Conservation (phyloP, 2,888 invertebrate genomes). For the Lycia hirtaria region DNA sequence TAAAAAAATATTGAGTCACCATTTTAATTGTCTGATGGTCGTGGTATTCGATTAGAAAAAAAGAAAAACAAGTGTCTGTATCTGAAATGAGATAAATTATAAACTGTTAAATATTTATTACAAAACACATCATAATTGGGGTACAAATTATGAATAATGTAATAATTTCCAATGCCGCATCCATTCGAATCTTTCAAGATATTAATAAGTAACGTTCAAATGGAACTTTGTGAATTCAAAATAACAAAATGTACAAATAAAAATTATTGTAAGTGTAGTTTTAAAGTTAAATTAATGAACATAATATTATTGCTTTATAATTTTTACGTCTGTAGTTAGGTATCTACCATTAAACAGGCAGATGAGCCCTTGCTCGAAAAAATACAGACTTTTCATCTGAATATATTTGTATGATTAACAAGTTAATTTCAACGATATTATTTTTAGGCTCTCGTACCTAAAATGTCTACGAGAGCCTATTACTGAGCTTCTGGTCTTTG, state of each 20-base stretch:
- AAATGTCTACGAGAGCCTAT: too few relatives aligned
- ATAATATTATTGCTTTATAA: neutral
- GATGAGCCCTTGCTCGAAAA: neutral
- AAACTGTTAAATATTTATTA: too few relatives aligned
- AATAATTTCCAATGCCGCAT: too few relatives aligned
- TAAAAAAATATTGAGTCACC: too few relatives aligned
- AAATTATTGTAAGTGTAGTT: conserved; percentile 4
- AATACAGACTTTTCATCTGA: neutral
- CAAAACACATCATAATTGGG: too few relatives aligned
- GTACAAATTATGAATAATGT: too few relatives aligned
- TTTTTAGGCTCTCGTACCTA: neutral
- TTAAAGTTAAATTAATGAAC: neutral
- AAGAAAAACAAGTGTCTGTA: too few relatives aligned
- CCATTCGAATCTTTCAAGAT: neutral
- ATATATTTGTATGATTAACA: neutral
- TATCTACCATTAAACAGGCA: neutral
- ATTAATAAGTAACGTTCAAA: conserved; percentile 3
- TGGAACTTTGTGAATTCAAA: neutral
- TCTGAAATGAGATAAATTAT: too few relatives aligned
- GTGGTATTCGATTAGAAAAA: too few relatives aligned
- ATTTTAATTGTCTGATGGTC: too few relatives aligned
- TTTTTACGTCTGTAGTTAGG: neutral
- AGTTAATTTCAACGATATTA: neutral
- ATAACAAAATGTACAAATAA: conserved; percentile 33
- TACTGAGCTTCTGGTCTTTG: too few relatives aligned